Evolutionary conservation across 1,140 invertebrate species (phyloP), one percentile per base, ranked within the genome.

Genomic region (Formica exsecta): DNA sequence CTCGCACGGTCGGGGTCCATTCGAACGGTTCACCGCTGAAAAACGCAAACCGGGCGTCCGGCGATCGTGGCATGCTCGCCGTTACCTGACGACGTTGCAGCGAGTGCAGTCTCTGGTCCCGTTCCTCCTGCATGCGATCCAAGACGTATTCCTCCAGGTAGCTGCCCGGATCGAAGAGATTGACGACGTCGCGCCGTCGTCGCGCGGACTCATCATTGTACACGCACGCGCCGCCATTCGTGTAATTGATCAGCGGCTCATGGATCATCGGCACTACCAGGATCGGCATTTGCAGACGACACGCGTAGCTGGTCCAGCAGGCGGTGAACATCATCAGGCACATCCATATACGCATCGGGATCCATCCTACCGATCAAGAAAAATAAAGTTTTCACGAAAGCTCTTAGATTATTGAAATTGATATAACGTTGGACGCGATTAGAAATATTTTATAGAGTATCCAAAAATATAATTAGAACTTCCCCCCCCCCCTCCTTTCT

Each of bases 231-330:
- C 91, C 89, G 0, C 16, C 22, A 11, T 3, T 4, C 7, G 59
- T 36, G 0, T 0, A 0, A 9, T 89, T 86, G 5, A 73, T 48
- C 0, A 59, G 41, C 0, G 4, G 0, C 0, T 79, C 75, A 22
- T 22, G 44, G 66, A 97, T 96, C 97, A 97, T 97, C 2, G 97
- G 97, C 3, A 97, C 96, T 19, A 97, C 96, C 77, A 97, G 96
- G 48, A 97, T 96, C 8, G 97, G 97, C 95, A 97, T 96, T 92
- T 97, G 97, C 7, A 97, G 95, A 61, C 97, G 95, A 62, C 97
- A 95, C 95, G 97, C 96, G 92, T 97, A 97, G 44, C 95, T 96
- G n/a, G 96, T 95, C 94, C 97, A 97, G 65, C 97, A 97, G 75
- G 96, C 96, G 51, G 96, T 96, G 89, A 97, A 97, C 87, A 97